Evolutionary conservation across 2,888 invertebrate genomes (phyloP), one percentile per base, ranked within the genome.

Genomic region (Drosophila ustulata): DNA sequence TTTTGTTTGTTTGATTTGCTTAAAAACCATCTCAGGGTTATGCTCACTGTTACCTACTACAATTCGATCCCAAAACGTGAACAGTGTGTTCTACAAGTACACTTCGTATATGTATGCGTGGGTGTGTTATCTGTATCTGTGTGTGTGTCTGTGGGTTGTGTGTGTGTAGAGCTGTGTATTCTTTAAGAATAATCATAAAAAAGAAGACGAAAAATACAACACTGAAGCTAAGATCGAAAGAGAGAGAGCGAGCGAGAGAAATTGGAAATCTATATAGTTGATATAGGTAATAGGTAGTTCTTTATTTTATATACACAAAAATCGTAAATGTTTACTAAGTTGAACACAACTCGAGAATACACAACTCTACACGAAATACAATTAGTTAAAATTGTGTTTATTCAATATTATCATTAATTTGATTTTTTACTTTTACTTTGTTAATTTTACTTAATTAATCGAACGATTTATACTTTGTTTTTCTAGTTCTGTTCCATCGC

Each of bases 311-410:
- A 50, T 47, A 57, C 61, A 66, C 61, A 66, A 50, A 71, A 50
- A 68, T 64, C 46, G 39, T 62, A 45, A 49, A 72, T 28, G 28
- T 43, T 45, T 53, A 59, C 49, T 56, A 7, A 41, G 39, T 37
- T 37, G 18, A 47, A 57, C 45, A 30, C 41, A 58, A 63, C 62
- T 75, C 7, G 30, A 66, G 59, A 67, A 73, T 67, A 73, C 75
- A 75, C 78, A 75, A 75, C 75, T 78, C 78, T 78, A 73, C 55
- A 47, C 59, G 34, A 32, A 52, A 34, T 59, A 47, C 45, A 51
- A 26, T 51, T 30, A 51, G 28, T 49, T 71, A 45, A 23, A 18
- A 13, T 13, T 39, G 6, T 39, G 13, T 39, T 39, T 55, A n/a
- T 57, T 55, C 37, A n/a, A 41, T 32, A 66, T 57, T 55, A 53